Conservation (phyloP, 2,888 invertebrate genomes). For the Platycheirus rosarum region DNA sequence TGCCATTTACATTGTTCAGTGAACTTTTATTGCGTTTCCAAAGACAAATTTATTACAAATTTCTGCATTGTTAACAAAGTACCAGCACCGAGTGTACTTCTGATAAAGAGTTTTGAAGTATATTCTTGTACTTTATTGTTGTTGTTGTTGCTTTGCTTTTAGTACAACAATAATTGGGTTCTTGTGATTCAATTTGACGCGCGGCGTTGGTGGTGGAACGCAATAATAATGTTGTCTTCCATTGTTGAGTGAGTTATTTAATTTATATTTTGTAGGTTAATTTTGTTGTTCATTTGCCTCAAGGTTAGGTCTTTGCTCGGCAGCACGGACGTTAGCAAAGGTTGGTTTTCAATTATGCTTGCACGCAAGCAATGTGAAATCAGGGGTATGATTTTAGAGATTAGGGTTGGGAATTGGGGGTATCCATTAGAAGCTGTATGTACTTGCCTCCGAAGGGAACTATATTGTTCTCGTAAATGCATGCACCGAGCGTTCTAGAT, state of each 20-base stretch:
- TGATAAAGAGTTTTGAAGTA: neutral
- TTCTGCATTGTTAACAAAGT: slow-evolving; percentile 68
- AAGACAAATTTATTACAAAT: slow-evolving; percentile 73
- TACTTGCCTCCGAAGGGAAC: slow-evolving; percentile 37
- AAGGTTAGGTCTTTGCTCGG: slow-evolving; percentile 52
- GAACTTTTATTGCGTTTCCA: slow-evolving; percentile 72
- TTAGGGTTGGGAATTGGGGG: neutral
- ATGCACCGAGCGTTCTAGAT: slow-evolving; percentile 69
- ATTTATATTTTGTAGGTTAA: slow-evolving; percentile 74
- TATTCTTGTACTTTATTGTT: too few species aligned
- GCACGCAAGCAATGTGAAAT: slow-evolving; percentile 61
- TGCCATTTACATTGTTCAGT: slow-evolving; percentile 73
- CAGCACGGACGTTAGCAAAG: slow-evolving; percentile 34
- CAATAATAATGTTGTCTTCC: slow-evolving; percentile 54
- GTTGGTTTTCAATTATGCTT: slow-evolving; percentile 51
- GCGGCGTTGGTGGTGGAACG: slow-evolving; percentile 42
- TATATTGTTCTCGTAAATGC: slow-evolving; percentile 69
- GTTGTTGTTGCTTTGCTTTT: neutral
- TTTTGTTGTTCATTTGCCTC: slow-evolving; percentile 70
- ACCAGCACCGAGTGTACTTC: slow-evolving; percentile 25
- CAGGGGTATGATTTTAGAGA: slow-evolving; percentile 11
- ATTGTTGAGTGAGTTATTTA: slow-evolving; percentile 73
- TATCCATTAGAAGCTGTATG: slow-evolving; percentile 2
- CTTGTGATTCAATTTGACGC: slow-evolving; percentile 26
- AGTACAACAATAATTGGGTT: slow-evolving; percentile 26